These are phyloP conservation scores for Agrotis puta DNA, from an alignment of 2,888 invertebrate genomes.

Conservation along the genomic window DNA sequence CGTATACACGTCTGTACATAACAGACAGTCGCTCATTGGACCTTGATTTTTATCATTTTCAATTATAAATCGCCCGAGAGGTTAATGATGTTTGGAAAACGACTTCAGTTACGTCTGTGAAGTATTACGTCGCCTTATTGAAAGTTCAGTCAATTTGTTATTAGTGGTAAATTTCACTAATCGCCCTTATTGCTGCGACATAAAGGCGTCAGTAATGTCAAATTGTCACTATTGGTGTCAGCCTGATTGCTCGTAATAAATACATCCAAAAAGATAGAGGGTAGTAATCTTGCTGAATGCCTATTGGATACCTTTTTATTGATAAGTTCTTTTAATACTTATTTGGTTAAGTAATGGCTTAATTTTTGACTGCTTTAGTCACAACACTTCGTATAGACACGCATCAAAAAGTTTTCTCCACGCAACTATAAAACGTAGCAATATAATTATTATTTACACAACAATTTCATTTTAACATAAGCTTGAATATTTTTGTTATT, in stretches of 20 bases:
- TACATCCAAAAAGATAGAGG: background rate
- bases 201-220: background rate
- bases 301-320: background rate
- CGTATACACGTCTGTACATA: too few species aligned
- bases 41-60: too few species aligned
- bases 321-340: background rate
- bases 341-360: background rate
- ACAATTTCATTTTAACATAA: background rate
- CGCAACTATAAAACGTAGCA: background rate
- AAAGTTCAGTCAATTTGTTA: background rate
- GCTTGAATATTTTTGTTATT: conserved; percentile 29
- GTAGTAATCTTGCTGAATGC: background rate
- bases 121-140: background rate
- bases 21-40: too few species aligned
- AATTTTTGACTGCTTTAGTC: background rate
- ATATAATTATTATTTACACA: background rate
- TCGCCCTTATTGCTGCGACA: background rate
- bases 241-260: background rate
- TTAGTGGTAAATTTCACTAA: background rate
- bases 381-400: background rate
- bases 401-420: background rate
- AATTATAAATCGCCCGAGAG: too few species aligned
- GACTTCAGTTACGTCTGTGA: background rate
- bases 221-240: background rate
- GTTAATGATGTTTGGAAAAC: background rate